A percentile compares a stretch with the other conserved stretches of the same genome.
phyloP scores from a whole-genome alignment of 2,888 invertebrate species.

The Noctua comes region DNA sequence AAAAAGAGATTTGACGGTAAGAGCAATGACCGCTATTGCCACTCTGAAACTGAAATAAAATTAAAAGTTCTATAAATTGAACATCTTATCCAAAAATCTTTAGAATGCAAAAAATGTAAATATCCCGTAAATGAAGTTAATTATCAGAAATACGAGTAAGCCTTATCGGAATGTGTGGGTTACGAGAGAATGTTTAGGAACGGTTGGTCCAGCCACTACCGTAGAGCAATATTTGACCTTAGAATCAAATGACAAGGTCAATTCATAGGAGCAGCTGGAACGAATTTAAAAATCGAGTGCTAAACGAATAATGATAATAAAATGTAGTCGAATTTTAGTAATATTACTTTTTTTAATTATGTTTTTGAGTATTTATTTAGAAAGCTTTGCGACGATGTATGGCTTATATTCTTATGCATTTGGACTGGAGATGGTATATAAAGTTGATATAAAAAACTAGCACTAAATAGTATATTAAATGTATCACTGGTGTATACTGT shows the following conservation, averaged over 20 bases:
- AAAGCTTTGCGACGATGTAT: constrained; percentile 29
- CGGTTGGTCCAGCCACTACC: constrained; percentile 53
- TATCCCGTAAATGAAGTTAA: constrained; percentile 13
- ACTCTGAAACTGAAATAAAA: neutral
- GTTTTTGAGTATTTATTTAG: neutral
- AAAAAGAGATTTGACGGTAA: neutral
- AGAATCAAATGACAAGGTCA: constrained; percentile 67
- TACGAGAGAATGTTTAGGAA: constrained; percentile 9
- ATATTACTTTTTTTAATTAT: constrained; percentile 8
- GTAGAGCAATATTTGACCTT: constrained; percentile 57
- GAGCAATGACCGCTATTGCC: neutral
- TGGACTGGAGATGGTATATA: constrained; percentile 30
- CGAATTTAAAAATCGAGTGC: constrained; percentile 79
- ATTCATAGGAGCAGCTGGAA: constrained; percentile 67
- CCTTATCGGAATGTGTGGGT: constrained; percentile 14
- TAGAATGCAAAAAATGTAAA: neutral
- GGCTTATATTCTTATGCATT: neutral
- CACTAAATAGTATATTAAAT: neutral
- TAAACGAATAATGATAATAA: constrained; percentile 72
- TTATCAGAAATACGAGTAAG: constrained; percentile 25
- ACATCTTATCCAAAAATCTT: neutral
- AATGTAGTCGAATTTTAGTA: constrained; percentile 59
- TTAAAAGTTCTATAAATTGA: neutral
- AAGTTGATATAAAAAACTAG: neutral
- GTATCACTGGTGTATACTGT: neutral